Evolutionary conservation across 2,888 invertebrate genomes (phyloP).

Genomic region (Eucera pruinosa): DNA sequence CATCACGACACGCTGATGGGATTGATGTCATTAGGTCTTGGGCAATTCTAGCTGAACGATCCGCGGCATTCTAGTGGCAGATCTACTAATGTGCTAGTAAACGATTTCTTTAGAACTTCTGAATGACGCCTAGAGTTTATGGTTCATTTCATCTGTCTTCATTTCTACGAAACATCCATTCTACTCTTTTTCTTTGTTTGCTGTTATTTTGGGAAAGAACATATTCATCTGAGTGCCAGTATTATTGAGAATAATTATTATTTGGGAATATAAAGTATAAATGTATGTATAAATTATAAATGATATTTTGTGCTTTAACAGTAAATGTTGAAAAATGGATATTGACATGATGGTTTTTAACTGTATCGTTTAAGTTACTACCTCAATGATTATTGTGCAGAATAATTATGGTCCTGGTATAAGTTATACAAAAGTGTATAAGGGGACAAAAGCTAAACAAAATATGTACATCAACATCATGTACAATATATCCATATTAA

Average conservation of each 20-base stretch:
- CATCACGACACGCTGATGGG: constrained; percentile 43
- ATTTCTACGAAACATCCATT: neutral
- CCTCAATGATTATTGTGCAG: neutral
- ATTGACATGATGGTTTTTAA: neutral
- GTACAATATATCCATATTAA: too few species aligned
- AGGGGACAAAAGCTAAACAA: too few species aligned
- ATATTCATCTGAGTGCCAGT: neutral
- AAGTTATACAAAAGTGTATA: too few species aligned
- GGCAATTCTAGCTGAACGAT: neutral
- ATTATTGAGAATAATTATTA: too few species aligned
- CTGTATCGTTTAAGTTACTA: neutral
- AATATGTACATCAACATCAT: too few species aligned
- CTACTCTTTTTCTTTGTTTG: neutral
- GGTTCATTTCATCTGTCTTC: neutral
- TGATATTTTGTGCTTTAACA: neutral
- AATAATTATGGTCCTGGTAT: neutral
- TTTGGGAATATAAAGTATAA: neutral
- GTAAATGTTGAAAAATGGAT: neutral
- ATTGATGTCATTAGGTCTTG: constrained; percentile 11
- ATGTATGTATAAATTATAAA: neutral
- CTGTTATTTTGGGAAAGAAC: neutral
- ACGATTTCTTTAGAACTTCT: neutral
- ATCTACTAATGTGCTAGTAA: too few species aligned
- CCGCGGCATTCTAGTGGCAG: neutral
- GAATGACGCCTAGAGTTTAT: too few species aligned